Base-by-base conservation (phyloP, 2,113 vertebrate genomes). In the Irena cyanogastra region DNA sequence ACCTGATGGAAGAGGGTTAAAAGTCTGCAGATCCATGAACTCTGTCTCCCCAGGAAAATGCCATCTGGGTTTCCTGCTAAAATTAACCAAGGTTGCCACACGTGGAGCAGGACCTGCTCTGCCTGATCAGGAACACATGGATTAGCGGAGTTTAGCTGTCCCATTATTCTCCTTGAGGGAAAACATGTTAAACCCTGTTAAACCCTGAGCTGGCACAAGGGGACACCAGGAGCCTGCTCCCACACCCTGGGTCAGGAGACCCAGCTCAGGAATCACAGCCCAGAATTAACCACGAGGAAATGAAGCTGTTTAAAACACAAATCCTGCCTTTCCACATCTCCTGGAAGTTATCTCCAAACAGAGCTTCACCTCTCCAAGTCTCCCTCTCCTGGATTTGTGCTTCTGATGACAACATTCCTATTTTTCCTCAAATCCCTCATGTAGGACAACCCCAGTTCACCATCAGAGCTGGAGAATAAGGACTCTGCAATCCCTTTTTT, bases 381-480 rank as follows among this genome's bases (percentile, higher is more conserved):
- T 76, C 53, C 7, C n/a, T 64, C 18, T n/a, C 24, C 60, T 44
- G 7, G 24, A 44, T 72, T 27, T 49, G 13, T 28, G 63, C 37
- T 82, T 72, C 74, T 13, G 6, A 4, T 0, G 1, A 26, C 65
- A 65, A 8, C 2, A 3, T 17, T 24, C 39, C 10, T 18, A 12
- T 27, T 93, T 87, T 69, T 26, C 49, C 65, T 76, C 53, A 42
- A 42, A 72, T 80, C 22, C 13, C 56, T 80, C 22, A 5, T 0
- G 8, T 1, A 37, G 33, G 50, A 59, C 18, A 24, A 75, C 21
- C 35, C 10, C 30, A 21, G 31, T 7, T 50, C 57, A 61, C 57
- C 33, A 47, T 4, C 13, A 49, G 50, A 84, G 52, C 9, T 71
- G 50, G 47, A 59, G 44, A 79, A 65, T 20, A 8, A 83, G 49